Conservation (phyloP, 2,797 vertebrate species). For the Esox lucius region DNA sequence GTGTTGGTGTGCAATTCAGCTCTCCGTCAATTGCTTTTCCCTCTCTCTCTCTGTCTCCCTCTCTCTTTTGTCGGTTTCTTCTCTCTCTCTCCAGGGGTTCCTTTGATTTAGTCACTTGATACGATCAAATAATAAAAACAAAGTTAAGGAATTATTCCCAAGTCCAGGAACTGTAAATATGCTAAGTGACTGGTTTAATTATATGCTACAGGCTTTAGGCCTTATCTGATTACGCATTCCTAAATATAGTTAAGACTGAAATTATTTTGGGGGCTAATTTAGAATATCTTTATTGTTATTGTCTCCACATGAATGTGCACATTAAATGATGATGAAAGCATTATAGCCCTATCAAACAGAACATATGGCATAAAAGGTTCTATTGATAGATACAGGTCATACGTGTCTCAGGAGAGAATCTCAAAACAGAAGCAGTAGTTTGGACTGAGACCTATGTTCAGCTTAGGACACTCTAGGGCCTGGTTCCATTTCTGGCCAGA, state of each 20-base stretch:
- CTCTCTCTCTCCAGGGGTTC: background rate
- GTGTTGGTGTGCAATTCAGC: slow-evolving; percentile 1
- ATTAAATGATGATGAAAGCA: background rate
- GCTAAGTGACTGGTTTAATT: background rate
- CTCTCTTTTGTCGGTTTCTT: background rate
- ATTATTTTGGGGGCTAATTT: background rate
- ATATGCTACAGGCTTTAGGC: background rate
- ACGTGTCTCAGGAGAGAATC: background rate
- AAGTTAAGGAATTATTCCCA: background rate
- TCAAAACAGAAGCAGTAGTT: background rate
- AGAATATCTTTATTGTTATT: background rate
- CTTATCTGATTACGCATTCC: background rate
- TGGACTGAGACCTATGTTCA: background rate
- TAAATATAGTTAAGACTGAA: background rate
- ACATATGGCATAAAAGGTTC: background rate
- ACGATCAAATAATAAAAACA: background rate
- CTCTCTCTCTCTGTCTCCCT: background rate
- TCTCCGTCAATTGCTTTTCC: background rate
- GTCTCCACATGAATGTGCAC: background rate
- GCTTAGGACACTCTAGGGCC: background rate
- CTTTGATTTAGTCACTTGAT: background rate
- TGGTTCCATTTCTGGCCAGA: background rate
- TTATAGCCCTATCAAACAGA: background rate
- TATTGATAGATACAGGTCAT: background rate
- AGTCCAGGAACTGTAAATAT: background rate